Percentiles rank a stretch among this genome's conserved stretches.
phyloP scores from a whole-genome alignment of 1,140 invertebrate species.

The Ceratoteleas bidentatus region DNA sequence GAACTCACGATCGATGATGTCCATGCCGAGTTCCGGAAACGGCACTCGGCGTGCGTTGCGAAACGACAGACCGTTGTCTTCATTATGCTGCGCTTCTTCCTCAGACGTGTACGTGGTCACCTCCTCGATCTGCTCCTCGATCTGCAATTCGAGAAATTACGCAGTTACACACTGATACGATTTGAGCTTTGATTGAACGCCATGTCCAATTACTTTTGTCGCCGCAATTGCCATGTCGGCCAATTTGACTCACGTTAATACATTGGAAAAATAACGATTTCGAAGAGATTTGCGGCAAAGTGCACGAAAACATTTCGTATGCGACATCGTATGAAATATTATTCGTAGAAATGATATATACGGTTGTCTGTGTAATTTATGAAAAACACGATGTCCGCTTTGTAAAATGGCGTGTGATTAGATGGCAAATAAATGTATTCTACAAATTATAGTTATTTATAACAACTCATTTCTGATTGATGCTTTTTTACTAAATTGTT shows the following conservation, averaged over 20 bases:
- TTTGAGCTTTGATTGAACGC: conserved; percentile 19
- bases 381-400: too few species aligned
- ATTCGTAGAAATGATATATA: too few species aligned
- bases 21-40: conserved; percentile 87
- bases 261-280: neutral
- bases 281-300: too few species aligned
- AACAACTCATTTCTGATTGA: neutral
- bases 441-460: neutral
- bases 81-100: conserved; percentile 69
- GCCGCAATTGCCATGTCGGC: neutral
- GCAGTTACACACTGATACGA: conserved; percentile 25
- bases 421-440: too few species aligned
- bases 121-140: conserved; percentile 83
- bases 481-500: too few species aligned
- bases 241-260: neutral
- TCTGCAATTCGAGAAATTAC: conserved; percentile 73
- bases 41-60: conserved; percentile 81
- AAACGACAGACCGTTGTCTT: conserved; percentile 70
- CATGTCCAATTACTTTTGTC: conserved; percentile 16
- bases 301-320: too few species aligned
- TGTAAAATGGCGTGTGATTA: too few species aligned
- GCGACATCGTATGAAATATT: too few species aligned
- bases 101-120: conserved; percentile 77
- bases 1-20: conserved; percentile 85
- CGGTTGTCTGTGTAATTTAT: too few species aligned